These are phyloP conservation scores for Bungarus multicinctus DNA, from an alignment of 2,113 vertebrate species.

Conservation along the genomic window DNA sequence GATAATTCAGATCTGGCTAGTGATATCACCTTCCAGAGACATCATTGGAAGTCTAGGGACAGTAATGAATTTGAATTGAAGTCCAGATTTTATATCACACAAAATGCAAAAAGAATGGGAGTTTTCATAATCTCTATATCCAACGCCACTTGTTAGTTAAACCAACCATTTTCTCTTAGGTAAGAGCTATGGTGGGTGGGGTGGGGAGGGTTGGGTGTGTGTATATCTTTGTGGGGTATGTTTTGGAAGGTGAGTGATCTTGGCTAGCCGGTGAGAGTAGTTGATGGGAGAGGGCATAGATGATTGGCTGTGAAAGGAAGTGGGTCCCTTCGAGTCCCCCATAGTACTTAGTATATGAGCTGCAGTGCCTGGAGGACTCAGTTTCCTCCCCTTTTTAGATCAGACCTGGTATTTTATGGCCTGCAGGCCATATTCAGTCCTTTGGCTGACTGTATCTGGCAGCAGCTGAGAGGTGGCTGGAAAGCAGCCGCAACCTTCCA, in stretches of 20 bases:
- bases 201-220: neutral
- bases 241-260: neutral
- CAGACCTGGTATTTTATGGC: neutral
- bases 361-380: neutral
- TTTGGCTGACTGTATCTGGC: neutral
- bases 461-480: neutral
- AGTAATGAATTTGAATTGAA: neutral
- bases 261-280: neutral
- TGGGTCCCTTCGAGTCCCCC: neutral
- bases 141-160: neutral
- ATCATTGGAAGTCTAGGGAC: neutral
- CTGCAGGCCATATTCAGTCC: too few species aligned
- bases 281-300: neutral
- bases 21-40: neutral
- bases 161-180: neutral
- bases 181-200: neutral
- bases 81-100: neutral
- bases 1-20: neutral
- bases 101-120: neutral
- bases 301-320: neutral
- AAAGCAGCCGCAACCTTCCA: neutral
- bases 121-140: neutral
- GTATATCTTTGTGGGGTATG: neutral
- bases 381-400: neutral
- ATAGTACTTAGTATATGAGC: neutral